A percentile compares a stretch with the other conserved stretches of the same genome.
These are phyloP conservation scores for Leptocoma aspasia DNA, from an alignment of 2,113 vertebrate genomes.

Conservation along the genomic window DNA sequence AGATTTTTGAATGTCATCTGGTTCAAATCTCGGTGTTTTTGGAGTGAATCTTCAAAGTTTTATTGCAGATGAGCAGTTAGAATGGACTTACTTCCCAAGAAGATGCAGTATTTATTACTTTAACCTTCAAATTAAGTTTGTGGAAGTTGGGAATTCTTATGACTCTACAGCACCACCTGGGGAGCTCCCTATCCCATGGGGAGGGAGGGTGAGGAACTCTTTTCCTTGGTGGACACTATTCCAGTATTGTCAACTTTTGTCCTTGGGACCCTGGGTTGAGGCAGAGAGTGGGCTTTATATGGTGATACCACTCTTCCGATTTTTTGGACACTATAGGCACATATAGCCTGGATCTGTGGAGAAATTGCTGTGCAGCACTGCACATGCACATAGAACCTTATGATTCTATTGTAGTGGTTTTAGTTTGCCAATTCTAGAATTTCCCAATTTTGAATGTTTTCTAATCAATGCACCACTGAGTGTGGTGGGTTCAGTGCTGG, in stretches of 20 bases:
- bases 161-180: not conserved
- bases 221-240: not conserved
- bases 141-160: not conserved
- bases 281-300: not conserved
- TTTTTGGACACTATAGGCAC: not conserved
- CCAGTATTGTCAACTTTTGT: not conserved
- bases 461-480: no score
- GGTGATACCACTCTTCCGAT: not conserved
- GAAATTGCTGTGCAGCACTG: not conserved
- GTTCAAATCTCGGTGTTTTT: not conserved
- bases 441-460: no score
- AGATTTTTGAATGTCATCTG: not conserved
- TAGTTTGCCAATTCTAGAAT: no score
- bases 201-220: not conserved
- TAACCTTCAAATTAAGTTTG: not conserved
- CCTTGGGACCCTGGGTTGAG: not conserved
- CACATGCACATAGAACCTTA: not conserved
- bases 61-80: not conserved
- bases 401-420: no score
- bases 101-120: not conserved
- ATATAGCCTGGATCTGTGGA: not conserved
- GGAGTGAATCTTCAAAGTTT: not conserved
- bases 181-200: not conserved
- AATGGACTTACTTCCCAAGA: not conserved
- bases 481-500: no score